Base-by-base conservation (phyloP, 2,888 invertebrate genomes). In the Criorhina ranunculi region DNA sequence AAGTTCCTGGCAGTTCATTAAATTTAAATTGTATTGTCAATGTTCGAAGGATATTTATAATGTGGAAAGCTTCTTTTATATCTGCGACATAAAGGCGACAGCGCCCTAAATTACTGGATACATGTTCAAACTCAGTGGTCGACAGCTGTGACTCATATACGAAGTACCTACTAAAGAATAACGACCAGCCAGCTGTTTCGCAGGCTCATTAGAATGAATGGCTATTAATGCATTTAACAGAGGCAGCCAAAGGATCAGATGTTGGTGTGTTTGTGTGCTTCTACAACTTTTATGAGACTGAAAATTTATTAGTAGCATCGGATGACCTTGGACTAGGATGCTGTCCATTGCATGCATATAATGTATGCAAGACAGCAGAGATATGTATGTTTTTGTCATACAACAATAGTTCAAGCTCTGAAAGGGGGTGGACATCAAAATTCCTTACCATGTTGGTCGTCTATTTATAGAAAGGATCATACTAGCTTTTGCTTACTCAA, bases 21-120 rank as follows among this genome's bases (percentile, higher is more conserved):
- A 75, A 55, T 66, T 66, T 46, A 57, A 66, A 66, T 75, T 75
- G 66, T 49, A 57, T 17, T 64, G 53, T n/a, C 44, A 29, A 9
- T 44, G 12, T 42, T 31, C 40, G 51, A 19, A 31, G n/a, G 17
- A 42, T 31, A 24, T 17, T 17, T 11, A 53, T 35, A 64, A 12
- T 49, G 53, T 42, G 11, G 15, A n/a, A 15, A 24, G 2, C 24
- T 46, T n/a, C 51, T 29, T 66, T 66, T 51, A 66, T 51, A 6
- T 5, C 12, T 29, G 6, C 11, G n/a, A 0, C 15, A 35, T 33
- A 35, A 46, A 49, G 11, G 12, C 33, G 11, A 19, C 5, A 17
- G 31, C 40, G 37, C 12, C 19, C 66, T 51, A 15, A 37, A 37
- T 15, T 24, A 9, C 7, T 29, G 9, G n/a, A 4, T 15, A n/a